phyloP scores from a whole-genome alignment of 2,888 invertebrate genomes.

The Cheiracanthium punctorium region DNA sequence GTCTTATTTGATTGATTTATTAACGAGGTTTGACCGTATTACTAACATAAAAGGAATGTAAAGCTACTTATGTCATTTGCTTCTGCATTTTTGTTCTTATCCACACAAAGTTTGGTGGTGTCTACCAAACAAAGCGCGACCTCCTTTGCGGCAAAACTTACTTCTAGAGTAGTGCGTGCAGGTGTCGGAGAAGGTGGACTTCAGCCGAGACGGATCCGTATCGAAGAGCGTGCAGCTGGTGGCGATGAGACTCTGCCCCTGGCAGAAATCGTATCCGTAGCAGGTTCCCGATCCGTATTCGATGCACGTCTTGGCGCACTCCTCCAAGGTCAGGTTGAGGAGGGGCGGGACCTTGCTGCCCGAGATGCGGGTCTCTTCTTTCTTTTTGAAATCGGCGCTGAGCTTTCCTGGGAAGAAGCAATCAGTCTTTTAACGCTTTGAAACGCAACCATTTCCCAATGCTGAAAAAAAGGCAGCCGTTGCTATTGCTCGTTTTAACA shows the following conservation, averaged over 20 bases:
- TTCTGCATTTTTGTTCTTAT: too few relatives aligned
- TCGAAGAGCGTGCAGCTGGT: constrained; percentile 42
- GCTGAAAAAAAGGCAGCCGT: too few relatives aligned
- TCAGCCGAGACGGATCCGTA: constrained; percentile 19
- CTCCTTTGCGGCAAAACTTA: too few relatives aligned
- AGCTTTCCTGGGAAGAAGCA: constrained; percentile 29
- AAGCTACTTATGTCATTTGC: too few relatives aligned
- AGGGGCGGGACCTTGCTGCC: constrained; percentile 21
- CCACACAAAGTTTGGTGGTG: too few relatives aligned
- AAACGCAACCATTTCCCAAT: too few relatives aligned
- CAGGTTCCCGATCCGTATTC: constrained; percentile 44
- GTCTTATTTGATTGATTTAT: too few relatives aligned
- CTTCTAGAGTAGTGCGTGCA: constrained; percentile 49
- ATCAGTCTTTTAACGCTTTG: too few relatives aligned
- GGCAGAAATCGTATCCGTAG: constrained; percentile 59
- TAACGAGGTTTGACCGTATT: too few relatives aligned
- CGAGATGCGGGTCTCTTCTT: neutral
- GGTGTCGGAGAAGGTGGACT: constrained; percentile 13
- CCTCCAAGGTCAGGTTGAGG: constrained; percentile 47
- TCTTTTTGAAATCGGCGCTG: constrained; percentile 56
- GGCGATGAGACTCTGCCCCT: constrained; percentile 17
- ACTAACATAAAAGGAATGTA: too few relatives aligned
- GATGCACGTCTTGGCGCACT: constrained; percentile 45
- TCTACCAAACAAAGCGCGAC: too few relatives aligned
- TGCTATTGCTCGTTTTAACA: too few relatives aligned